Evolutionary conservation across 2,888 invertebrate species (phyloP).

Genomic region (Sthenelais limicola): DNA sequence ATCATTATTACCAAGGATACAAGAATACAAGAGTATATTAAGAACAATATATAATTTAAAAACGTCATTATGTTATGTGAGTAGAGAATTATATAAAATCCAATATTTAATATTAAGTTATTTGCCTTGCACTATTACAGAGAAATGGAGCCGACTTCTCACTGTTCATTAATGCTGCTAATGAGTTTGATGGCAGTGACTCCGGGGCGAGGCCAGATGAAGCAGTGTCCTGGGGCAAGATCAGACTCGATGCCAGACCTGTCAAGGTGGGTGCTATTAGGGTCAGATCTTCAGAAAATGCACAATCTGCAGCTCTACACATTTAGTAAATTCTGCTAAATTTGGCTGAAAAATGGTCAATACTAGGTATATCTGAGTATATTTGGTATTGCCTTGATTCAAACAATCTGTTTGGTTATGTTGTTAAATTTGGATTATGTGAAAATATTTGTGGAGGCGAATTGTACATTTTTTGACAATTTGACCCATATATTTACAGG

Average conservation of each 20-base stretch:
- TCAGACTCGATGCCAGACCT: slow-evolving; percentile 87
- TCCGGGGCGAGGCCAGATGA: slow-evolving; percentile 98
- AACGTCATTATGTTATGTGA: too few relatives aligned
- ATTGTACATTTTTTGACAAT: too few relatives aligned
- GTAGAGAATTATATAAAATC: not conserved
- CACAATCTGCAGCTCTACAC: not conserved
- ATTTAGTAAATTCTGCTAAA: too few relatives aligned
- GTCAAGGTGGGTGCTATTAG: slow-evolving; percentile 87
- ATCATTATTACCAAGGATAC: too few relatives aligned
- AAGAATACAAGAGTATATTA: too few relatives aligned
- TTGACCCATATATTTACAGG: too few relatives aligned
- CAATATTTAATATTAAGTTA: not conserved
- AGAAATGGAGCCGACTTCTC: slow-evolving; percentile 97
- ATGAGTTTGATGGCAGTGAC: slow-evolving; percentile 97
- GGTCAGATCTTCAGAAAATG: not conserved
- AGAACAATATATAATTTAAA: too few relatives aligned
- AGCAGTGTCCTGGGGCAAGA: slow-evolving; percentile 99
- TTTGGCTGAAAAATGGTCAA: too few relatives aligned
- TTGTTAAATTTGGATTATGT: too few relatives aligned
- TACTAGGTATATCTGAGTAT: not conserved
- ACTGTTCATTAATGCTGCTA: slow-evolving; percentile 94
- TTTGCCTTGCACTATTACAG: slow-evolving; percentile 69
- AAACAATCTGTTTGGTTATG: too few relatives aligned
- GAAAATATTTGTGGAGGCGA: too few relatives aligned
- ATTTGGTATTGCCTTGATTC: not conserved